Percentiles rank a stretch among this genome's conserved stretches.
Evolutionary conservation across 2,113 vertebrate genomes (phyloP).

Genomic region (Ursus arctos): DNA sequence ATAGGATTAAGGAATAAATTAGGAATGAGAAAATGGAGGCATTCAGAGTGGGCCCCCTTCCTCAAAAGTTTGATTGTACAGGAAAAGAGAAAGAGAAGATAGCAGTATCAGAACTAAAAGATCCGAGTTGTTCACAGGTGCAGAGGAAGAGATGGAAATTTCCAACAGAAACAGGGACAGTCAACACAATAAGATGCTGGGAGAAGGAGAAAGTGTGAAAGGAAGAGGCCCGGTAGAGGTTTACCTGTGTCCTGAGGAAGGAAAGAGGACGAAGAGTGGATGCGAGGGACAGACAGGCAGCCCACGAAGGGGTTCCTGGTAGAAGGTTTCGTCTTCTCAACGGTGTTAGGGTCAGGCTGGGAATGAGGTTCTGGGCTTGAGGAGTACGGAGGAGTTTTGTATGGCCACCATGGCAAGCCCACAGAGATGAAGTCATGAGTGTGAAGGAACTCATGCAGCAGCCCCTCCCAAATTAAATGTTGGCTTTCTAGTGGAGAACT

Average conservation of each 20-base stretch:
- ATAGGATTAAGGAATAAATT: neutral
- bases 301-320: rapidly evolving
- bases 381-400: neutral
- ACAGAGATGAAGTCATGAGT: neutral
- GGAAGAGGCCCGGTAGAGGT: neutral
- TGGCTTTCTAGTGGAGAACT: neutral
- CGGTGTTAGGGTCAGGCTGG: too few species aligned
- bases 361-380: neutral
- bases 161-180: neutral
- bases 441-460: neutral
- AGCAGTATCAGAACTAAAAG: neutral
- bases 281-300: neutral
- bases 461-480: neutral
- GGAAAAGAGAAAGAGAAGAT: neutral
- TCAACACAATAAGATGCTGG: neutral
- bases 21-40: neutral
- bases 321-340: neutral
- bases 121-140: neutral
- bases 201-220: neutral
- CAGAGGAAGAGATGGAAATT: neutral
- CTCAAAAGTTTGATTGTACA: neutral
- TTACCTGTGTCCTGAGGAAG: slow-evolving; percentile 48
- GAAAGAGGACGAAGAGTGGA: neutral
- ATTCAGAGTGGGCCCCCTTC: neutral
- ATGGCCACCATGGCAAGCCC: neutral